Evolutionary conservation across 2,797 vertebrate genomes (phyloP).

Genomic region (Botia almorhae): DNA sequence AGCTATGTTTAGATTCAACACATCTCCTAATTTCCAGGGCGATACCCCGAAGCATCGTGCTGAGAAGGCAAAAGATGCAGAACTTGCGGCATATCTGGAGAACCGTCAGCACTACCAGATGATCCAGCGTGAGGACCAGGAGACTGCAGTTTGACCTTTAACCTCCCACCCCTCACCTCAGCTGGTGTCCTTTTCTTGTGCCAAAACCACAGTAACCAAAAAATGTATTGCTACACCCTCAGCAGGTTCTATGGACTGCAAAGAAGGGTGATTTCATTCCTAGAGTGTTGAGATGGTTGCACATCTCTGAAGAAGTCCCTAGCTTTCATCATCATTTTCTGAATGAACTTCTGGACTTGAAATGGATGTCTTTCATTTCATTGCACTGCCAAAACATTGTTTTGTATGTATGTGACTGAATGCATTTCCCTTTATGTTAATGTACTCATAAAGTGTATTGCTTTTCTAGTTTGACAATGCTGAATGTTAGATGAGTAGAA

Average conservation of each 20-base stretch:
- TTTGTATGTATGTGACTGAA: constrained; percentile 23
- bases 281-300: not conserved
- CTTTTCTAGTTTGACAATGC: constrained; percentile 41
- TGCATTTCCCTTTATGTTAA: constrained; percentile 10
- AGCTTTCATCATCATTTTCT: constrained; percentile 30
- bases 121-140: constrained; percentile 95
- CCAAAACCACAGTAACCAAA: constrained; percentile 51
- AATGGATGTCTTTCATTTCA: constrained; percentile 46
- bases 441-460: constrained; percentile 26
- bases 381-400: constrained; percentile 55
- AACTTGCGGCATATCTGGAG: constrained; percentile 93
- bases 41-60: constrained; percentile 92
- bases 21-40: constrained; percentile 75
- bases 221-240: constrained; percentile 14
- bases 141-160: constrained; percentile 90
- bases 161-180: constrained; percentile 28
- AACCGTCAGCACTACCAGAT: constrained; percentile 97
- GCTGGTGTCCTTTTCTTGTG: constrained; percentile 46
- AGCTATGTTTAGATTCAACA: not conserved
- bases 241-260: constrained; percentile 20
- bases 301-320: constrained; percentile 29
- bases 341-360: constrained; percentile 25
- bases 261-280: not conserved
- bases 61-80: constrained; percentile 87
- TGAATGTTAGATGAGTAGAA: constrained; percentile 33